Evolutionary conservation across 2,888 invertebrate genomes (phyloP).

Genomic region (Odontothrips loti): DNA sequence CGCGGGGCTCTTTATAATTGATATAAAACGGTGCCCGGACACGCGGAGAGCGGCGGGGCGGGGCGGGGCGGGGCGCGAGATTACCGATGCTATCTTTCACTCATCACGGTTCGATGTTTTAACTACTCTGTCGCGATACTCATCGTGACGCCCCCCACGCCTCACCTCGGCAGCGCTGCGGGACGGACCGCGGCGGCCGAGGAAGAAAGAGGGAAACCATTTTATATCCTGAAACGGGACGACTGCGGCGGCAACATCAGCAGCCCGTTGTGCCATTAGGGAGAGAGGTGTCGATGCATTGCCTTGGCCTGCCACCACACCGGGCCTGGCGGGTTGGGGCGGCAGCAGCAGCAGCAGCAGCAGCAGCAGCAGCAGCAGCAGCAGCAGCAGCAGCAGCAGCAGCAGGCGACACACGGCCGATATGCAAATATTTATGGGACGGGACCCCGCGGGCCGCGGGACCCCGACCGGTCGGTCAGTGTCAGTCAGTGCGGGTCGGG

Average conservation of each 20-base stretch:
- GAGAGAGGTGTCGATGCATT: not conserved
- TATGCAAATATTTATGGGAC: conserved; percentile 25
- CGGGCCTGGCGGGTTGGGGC: not conserved
- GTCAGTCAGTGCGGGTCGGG: not conserved
- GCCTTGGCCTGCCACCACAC: not conserved
- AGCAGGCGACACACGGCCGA: not conserved
- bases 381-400: not conserved
- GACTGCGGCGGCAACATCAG: not conserved
- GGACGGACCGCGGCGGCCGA: not conserved
- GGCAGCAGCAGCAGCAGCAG: not conserved
- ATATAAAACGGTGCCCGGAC: not conserved
- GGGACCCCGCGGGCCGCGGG: not conserved
- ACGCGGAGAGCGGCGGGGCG: not conserved
- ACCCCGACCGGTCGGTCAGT: not conserved
- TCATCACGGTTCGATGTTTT: conserved; percentile 17
- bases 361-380: not conserved
- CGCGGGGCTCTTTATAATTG: not conserved
- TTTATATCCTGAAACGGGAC: not conserved
- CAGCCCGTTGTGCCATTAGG: no score
- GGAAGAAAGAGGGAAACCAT: not conserved
- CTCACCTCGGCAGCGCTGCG: no score
- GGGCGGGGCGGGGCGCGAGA: not conserved
- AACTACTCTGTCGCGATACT: not conserved
- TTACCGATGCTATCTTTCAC: conserved; percentile 22
- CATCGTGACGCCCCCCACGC: not conserved